Conservation (phyloP, 2,888 invertebrate genomes). For the Diloba caeruleocephala region DNA sequence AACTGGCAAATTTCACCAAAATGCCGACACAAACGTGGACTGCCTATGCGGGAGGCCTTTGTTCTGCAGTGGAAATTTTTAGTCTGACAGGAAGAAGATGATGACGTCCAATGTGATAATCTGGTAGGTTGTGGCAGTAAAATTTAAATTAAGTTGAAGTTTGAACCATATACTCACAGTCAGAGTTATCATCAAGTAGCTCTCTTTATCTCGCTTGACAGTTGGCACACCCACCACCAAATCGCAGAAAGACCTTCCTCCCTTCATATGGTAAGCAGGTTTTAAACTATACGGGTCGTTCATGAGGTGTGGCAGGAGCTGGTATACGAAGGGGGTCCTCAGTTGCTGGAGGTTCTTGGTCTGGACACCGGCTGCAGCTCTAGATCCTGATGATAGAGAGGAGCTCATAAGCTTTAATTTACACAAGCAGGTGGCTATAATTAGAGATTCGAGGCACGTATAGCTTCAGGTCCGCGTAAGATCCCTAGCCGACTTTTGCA, state of each 20-base stretch:
- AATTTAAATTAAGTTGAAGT: too few species aligned
- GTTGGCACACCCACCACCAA: slow-evolving; percentile 97
- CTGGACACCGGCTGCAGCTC: slow-evolving; percentile 71
- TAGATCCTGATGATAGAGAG: slow-evolving; percentile 55
- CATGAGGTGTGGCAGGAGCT: slow-evolving; percentile 96
- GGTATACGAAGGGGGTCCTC: slow-evolving; percentile 94
- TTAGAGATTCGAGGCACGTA: too few species aligned
- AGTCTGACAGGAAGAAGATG: too few species aligned
- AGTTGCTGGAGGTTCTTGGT: slow-evolving; percentile 82
- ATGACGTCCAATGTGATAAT: too few species aligned
- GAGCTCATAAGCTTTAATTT: not conserved
- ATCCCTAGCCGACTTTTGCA: too few species aligned
- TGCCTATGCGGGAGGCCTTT: too few species aligned
- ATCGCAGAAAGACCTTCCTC: slow-evolving; percentile 92
- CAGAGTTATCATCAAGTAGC: slow-evolving; percentile 95
- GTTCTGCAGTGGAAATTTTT: too few species aligned
- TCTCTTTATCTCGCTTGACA: slow-evolving; percentile 95
- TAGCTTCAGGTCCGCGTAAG: too few species aligned
- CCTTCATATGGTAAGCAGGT: slow-evolving; percentile 94
- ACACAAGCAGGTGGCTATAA: not conserved
- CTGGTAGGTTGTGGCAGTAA: too few species aligned
- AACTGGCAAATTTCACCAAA: too few species aligned
- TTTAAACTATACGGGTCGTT: slow-evolving; percentile 93
- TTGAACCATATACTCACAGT: slow-evolving; percentile 63
- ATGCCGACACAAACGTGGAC: too few species aligned